Evolutionary conservation across 2,888 invertebrate species (phyloP), one percentile per base, ranked within the genome.

Genomic region (Dascillus cervinus): DNA sequence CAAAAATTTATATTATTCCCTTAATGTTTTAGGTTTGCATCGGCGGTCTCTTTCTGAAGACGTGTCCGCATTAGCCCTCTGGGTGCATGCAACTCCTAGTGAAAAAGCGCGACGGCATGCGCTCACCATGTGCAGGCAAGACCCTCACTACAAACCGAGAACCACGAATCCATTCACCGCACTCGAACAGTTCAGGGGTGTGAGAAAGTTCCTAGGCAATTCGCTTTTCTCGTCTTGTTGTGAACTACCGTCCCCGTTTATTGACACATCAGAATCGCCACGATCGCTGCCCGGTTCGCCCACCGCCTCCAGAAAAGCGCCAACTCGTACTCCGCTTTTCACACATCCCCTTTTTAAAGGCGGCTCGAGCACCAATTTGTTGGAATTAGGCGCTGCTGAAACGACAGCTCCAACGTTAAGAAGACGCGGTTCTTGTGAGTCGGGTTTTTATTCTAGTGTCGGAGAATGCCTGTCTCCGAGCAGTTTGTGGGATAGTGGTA

Each of bases 391-490:
- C n/a, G 46, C 34, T 15, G 43, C 47, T 22, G 55, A 56, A 27
- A 39, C 41, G 23, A 38, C 46, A 1, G 37, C 46, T 4, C 33
- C 46, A 9, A 48, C 41, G 10, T 64, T 79, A n/a, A 71, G 79
- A 15, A 67, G 88, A 10, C 74, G 88, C 24, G 89, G 85, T 33
- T 89, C 88, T 11, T 88, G 88, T 60, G 90, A 90, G 62, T 85
- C 85, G 47, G 90, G 90, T 11, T 89, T 90, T 59, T 90, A 87
- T 71, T 87, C 87, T 32, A 87, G 85, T 50, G 82, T 86, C 41
- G 86, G 86, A 53, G 64, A 65, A 44, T 65, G 64, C 35, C 36
- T 65, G 11, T 64, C 63, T 6, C 64, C 63, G 1, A 64, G 51
- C 32, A 62, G 61, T 37, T 41, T 65, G 21, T 64, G 60, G 60